Conservation (phyloP, 2,113 vertebrate species). For the Vulpes ferrilata region DNA sequence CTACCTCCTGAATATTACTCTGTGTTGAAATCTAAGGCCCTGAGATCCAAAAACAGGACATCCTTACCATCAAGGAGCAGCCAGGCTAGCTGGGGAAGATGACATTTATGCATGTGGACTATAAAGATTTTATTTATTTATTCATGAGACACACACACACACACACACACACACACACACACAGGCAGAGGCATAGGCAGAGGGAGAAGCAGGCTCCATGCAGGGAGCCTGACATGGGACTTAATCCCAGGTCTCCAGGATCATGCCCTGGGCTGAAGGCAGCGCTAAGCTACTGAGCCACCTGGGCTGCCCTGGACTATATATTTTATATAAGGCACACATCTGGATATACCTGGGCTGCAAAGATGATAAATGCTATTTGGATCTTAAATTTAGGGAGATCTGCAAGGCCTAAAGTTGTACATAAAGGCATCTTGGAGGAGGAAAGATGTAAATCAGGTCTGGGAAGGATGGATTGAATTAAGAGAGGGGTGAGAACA, state of each 20-base stretch:
- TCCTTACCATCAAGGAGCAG: not conserved
- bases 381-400: slow-evolving; percentile 47
- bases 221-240: no score
- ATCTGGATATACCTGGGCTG: not conserved
- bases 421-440: not conserved
- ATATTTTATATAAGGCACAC: not conserved
- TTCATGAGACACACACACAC: no score
- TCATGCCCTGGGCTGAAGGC: no score
- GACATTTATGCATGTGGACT: not conserved
- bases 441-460: slow-evolving; percentile 23
- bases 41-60: not conserved
- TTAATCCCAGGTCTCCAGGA: no score
- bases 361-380: not conserved
- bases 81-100: not conserved
- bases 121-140: not conserved
- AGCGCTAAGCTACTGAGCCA: no score
- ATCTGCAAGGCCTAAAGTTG: slow-evolving; percentile 24
- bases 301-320: no score
- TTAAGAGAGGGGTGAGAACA: not conserved
- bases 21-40: not conserved
- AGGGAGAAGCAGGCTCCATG: no score
- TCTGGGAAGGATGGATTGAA: not conserved
- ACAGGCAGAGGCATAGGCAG: no score
- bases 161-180: no score
- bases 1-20: not conserved